phyloP scores from a whole-genome alignment of 2,797 vertebrate species.

The Labeo calbasu region DNA sequence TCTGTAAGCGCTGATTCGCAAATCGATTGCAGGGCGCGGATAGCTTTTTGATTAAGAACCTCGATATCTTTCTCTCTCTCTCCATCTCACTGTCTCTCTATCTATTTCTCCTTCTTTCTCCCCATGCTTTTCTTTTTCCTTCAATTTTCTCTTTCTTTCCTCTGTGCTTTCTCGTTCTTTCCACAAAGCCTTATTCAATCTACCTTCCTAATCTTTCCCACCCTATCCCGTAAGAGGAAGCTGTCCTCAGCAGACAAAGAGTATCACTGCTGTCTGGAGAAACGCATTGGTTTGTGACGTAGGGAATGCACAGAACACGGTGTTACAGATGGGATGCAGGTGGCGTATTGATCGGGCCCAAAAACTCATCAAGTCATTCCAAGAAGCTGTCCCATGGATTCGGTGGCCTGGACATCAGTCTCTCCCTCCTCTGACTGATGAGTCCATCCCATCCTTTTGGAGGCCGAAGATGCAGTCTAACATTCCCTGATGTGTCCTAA shows the following conservation, averaged over 20 bases:
- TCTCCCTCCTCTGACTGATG: slow-evolving; percentile 57
- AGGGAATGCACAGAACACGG: slow-evolving; percentile 56
- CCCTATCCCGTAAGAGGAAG: not conserved
- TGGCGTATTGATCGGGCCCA: slow-evolving; percentile 66
- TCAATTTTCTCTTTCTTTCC: not conserved
- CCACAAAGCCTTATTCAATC: not conserved
- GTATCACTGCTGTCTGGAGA: slow-evolving; percentile 27
- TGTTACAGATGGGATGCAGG: slow-evolving; percentile 66
- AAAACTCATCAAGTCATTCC: slow-evolving; percentile 73
- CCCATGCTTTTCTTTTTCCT: not conserved
- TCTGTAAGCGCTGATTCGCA: slow-evolving; percentile 58
- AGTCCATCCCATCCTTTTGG: slow-evolving; percentile 55
- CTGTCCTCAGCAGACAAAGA: slow-evolving; percentile 31
- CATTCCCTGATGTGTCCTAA: slow-evolving; percentile 34
- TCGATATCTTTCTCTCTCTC: slow-evolving; percentile 58
- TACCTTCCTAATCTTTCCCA: slow-evolving; percentile 4
- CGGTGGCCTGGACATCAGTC: slow-evolving; percentile 47
- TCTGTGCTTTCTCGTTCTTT: slow-evolving; percentile 19
- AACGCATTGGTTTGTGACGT: slow-evolving; percentile 40
- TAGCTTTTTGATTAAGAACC: slow-evolving; percentile 72
- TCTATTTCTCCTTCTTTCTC: slow-evolving; percentile 12
- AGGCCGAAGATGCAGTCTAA: slow-evolving; percentile 48
- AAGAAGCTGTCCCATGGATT: slow-evolving; percentile 68
- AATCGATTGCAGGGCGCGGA: slow-evolving; percentile 64
- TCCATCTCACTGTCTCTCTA: slow-evolving; percentile 3